Base-by-base conservation (phyloP, 2,113 vertebrate species). In the Notarius quadriscutis region DNA sequence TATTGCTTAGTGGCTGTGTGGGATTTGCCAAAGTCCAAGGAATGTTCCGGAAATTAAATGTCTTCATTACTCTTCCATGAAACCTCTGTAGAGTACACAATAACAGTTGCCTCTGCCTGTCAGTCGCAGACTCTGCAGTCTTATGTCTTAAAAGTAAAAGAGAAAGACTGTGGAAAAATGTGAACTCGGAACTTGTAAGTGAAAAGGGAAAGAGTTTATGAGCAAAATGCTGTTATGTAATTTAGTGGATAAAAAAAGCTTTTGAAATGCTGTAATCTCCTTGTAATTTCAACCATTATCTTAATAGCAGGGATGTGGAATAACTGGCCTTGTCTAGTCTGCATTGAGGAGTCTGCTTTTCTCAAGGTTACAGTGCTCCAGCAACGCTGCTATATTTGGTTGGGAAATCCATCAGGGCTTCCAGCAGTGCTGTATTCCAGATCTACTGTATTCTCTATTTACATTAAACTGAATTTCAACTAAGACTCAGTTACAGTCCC, bases 1-100 rank as follows among this genome's bases (percentile, higher is more conserved):
- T 83, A 67, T 65, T 83, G 60, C 81, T 65, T 83, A 27, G 9
- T 53, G 48, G 81, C 81, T 83, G 62, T 51, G 62, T 17, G 25
- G 14, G 48, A 83, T 83, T 67, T 67, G 12, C 48, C 25, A 51
- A 83, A 81, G 30, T 7, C 34, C 10, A 62, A 48, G 20, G 18
- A 62, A 81, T 83, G 8, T 83, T 65, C 12, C 17, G 81, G 41
- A 67, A 51, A 67, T 51, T 1, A 51, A n/a, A 7, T 30, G 41
- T 41, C 41, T 65, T 7, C 22, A 27, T 6, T 67, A 65, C 34
- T 63, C 34, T 15, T 82, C 12, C 41, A 17, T 41, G 27, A 63
- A 82, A 48, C 12, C 11, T 11, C 2, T 51, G 7, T 14, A 77
- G 20, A 77, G 48, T 51, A 77, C 48, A 62, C 10, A 62, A 25